These are phyloP conservation scores for Sicus ferrugineus DNA, from an alignment of 2,888 invertebrate species.

Conservation along the genomic window DNA sequence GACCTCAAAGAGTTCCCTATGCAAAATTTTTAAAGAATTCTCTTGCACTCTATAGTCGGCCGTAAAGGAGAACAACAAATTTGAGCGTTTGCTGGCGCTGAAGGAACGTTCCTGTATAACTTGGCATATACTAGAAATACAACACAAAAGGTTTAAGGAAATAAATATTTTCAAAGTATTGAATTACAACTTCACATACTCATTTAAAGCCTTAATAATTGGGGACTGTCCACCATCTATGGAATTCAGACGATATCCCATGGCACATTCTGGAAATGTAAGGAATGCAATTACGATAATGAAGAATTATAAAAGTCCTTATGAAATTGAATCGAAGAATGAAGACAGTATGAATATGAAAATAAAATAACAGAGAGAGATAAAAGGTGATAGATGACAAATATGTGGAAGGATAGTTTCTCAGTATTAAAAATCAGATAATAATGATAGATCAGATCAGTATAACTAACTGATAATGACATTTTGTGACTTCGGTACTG, in stretches of 20 bases:
- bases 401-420: no score
- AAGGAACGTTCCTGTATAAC: conserved; percentile 44
- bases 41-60: no score
- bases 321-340: background rate
- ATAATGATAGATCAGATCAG: no score
- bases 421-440: no score
- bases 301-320: background rate
- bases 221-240: conserved; percentile 31
- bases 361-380: no score
- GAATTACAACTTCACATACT: conserved; percentile 17
- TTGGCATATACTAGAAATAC: conserved; percentile 40
- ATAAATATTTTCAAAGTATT: background rate
- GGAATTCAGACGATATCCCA: conserved; percentile 32
- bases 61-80: conserved; percentile 44
- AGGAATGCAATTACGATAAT: background rate
- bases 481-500: background rate
- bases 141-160: background rate
- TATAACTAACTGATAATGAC: background rate
- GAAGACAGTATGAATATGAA: background rate
- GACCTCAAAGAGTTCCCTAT: no score
- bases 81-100: conserved; percentile 44
- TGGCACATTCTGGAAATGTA: conserved; percentile 35
- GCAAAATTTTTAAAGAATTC: no score
- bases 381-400: no score
- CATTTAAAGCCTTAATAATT: conserved; percentile 34